These are phyloP conservation scores for Chirona hameri DNA, from an alignment of 2,888 invertebrate species.

Conservation along the genomic window DNA sequence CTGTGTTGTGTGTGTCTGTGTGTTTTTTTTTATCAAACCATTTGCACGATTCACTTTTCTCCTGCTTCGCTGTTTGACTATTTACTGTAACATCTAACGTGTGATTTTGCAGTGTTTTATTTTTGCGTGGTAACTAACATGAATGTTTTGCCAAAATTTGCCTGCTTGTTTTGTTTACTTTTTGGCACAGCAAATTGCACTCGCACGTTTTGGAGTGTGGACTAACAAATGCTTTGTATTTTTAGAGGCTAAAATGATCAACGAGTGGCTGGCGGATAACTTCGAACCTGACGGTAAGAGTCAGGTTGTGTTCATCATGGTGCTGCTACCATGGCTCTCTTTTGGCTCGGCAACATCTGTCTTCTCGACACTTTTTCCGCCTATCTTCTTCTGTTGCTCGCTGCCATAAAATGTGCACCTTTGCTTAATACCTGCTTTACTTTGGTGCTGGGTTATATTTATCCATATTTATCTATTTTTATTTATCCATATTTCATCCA, in stretches of 20 bases:
- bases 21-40: no score
- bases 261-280: conserved; percentile 1
- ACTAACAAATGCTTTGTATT: background rate
- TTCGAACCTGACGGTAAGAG: background rate
- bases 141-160: no score
- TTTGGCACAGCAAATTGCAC: background rate
- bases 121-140: no score
- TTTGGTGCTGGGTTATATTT: background rate
- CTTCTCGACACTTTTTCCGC: background rate
- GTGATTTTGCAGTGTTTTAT: no score
- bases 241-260: conserved; percentile 26
- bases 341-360: background rate
- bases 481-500: no score
- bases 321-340: background rate
- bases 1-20: no score
- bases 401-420: background rate
- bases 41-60: no score
- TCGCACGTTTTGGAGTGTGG: background rate
- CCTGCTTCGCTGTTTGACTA: no score
- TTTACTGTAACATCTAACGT: no score
- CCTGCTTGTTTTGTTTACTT: background rate
- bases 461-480: no score
- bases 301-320: background rate
- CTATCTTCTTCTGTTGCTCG: background rate
- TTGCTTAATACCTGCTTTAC: background rate